phyloP scores from a whole-genome alignment of 53 echinoderm and acorn worm species.

The Astropecten irregularis region DNA sequence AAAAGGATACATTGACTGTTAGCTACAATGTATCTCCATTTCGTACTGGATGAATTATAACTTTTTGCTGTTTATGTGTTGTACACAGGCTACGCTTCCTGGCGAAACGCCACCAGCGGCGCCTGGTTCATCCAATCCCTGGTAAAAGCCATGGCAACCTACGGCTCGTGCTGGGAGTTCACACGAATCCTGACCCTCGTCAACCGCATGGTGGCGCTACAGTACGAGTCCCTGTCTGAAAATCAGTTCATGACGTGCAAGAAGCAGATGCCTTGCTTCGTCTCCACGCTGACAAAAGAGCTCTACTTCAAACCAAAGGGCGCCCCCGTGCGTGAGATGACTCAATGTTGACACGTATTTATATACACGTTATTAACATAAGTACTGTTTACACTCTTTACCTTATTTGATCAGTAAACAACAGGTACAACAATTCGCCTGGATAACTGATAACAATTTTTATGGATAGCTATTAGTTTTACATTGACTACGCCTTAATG shows the following conservation, averaged over 20 bases:
- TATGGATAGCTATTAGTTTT: no score
- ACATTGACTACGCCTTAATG: no score
- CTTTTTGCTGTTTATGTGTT: neutral
- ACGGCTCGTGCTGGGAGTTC: slow-evolving; percentile 51
- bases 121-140: slow-evolving; percentile 75
- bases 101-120: slow-evolving; percentile 52
- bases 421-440: neutral
- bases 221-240: slow-evolving; percentile 27
- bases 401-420: neutral
- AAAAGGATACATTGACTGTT: no score
- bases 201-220: slow-evolving; percentile 66
- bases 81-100: slow-evolving; percentile 56
- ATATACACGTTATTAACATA: no score
- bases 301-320: slow-evolving; percentile 46
- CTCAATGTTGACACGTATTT: no score
- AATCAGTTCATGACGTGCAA: slow-evolving; percentile 37
- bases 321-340: neutral
- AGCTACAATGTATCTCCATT: no score
- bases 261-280: slow-evolving; percentile 76
- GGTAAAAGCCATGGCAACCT: slow-evolving; percentile 27
- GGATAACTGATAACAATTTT: no score
- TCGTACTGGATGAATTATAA: no score
- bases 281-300: slow-evolving; percentile 72
- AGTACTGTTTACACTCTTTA: no score
- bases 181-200: slow-evolving; percentile 54